Evolutionary conservation across 2,797 vertebrate genomes (phyloP), one percentile per base, ranked within the genome.

Genomic region (Gadopsis bispinosus): DNA sequence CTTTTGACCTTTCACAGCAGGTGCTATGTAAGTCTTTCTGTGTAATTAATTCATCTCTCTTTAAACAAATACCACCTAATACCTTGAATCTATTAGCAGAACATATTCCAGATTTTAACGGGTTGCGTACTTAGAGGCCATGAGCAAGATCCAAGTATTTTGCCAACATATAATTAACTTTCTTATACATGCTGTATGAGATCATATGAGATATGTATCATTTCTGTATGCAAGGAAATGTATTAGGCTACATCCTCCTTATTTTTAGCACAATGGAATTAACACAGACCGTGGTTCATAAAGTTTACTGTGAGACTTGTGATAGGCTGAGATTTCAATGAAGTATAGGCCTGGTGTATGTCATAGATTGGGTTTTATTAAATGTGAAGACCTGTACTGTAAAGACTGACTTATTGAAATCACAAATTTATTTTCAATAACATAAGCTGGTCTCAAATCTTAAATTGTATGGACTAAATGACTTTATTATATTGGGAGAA

Each of bases 1-100:
- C 75, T 51, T 80, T 76, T 89, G 81, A 89, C 87, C 87, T 90
- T 89, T 90, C 69, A 71, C 63, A 83, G 83, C 62, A 83, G 83
- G 73, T 87, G 50, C 53, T 31, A 63, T 73, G 55, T 75, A 59
- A 75, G 65, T 69, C 62, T 83, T 67, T 75, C 31, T 14, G 22
- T 70, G 43, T 75, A 83, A 89, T 88, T 75, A 83, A 83, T 84
- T 89, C 41, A 48, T 66, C 69, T 69, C 10, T 6, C 43, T 84
- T 85, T 64, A 74, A 88, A 87, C 73, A 90, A 90, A 89, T 76
- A 47, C 67, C 64, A 48, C 69, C 58, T n/a, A 71, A 83, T 76
- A 84, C 85, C 69, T 91, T 80, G 53, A 77, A 82, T 79, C 72
- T 80, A 73, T 88, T 84, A 71, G 64, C 45, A 50, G 51, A 79